phyloP scores from a whole-genome alignment of 1,140 invertebrate genomes.

The Whitmania pigra region DNA sequence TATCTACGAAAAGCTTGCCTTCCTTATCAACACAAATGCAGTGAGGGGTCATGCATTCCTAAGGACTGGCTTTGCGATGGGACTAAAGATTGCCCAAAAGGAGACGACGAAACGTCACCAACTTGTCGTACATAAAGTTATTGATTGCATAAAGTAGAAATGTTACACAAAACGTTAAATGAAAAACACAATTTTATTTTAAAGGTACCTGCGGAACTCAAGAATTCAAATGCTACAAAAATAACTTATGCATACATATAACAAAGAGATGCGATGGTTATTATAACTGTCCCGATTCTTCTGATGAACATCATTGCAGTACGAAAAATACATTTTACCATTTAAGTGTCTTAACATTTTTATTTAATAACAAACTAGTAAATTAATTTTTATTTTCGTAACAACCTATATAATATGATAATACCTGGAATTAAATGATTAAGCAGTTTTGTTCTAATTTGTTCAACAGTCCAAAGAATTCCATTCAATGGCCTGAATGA shows the following conservation, averaged over 20 bases:
- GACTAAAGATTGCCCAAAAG: not conserved
- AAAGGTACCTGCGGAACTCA: not conserved
- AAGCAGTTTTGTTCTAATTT: too few relatives aligned
- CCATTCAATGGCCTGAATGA: too few relatives aligned
- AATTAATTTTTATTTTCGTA: too few relatives aligned
- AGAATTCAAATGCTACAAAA: not conserved
- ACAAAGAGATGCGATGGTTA: not conserved
- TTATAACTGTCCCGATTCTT: not conserved
- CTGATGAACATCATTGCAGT: slow-evolving; percentile 7
- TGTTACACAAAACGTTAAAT: not conserved
- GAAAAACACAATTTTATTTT: not conserved
- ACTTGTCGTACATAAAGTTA: not conserved
- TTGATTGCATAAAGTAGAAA: not conserved
- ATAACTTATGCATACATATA: not conserved
- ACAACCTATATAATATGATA: too few relatives aligned
- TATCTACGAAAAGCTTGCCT: not conserved
- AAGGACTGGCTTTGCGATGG: slow-evolving; percentile 9
- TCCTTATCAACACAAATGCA: slow-evolving; percentile 2
- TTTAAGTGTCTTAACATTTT: too few relatives aligned
- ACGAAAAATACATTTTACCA: not conserved
- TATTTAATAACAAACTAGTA: too few relatives aligned
- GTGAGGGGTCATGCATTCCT: not conserved
- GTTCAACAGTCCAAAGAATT: too few relatives aligned
- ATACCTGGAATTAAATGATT: too few relatives aligned
- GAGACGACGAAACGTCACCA: not conserved